Evolutionary conservation across 2,888 invertebrate species (phyloP), one percentile per base, ranked within the genome.

Genomic region (Acanthosepion lycidas): DNA sequence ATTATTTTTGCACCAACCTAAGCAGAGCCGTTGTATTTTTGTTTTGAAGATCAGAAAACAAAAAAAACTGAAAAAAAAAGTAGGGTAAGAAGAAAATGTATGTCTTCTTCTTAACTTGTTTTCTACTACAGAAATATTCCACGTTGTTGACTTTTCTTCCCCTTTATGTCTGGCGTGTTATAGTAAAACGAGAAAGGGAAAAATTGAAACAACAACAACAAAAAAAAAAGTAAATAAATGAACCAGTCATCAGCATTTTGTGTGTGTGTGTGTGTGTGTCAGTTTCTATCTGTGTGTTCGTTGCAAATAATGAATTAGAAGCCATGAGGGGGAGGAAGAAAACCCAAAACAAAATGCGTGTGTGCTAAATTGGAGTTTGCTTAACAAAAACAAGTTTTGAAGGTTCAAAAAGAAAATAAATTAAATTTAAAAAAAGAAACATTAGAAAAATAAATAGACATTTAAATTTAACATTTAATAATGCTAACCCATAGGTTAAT

Each of bases 251-350:
- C 55, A 55, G 55, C 55, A 55, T 78, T n/a, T 78, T 78, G n/a
- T 78, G 78, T 28, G n/a, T 33, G 33, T 33, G 33, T 33, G 33
- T 33, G 33, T 42, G 42, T 28, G n/a, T 78, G 28, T 78, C 28
- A 28, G 78, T n/a, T 78, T 78, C n/a, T 78, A n/a, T 78, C n/a
- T n/a, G 78, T 78, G 78, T 78, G 78, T 78, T 78, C 78, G 78
- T 78, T 78, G 28, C 9, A n/a, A 78, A 6, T 8, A 64, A 12
- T 28, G n/a, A 78, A n/a, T 26, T 6, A n/a, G 8, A 78, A n/a
- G 28, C 28, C 9, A 15, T 12, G 78, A 12, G 8, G 0, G 26
- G 26, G 8, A 3, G 8, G 8, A 3, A 3, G 42, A 42, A 42
- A 42, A 42, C 2, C 42, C 42, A 42, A 42, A 42, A 78, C 6